These are phyloP conservation scores for Malurus leucopterus DNA, from an alignment of 2,797 vertebrate species.

Conservation along the genomic window DNA sequence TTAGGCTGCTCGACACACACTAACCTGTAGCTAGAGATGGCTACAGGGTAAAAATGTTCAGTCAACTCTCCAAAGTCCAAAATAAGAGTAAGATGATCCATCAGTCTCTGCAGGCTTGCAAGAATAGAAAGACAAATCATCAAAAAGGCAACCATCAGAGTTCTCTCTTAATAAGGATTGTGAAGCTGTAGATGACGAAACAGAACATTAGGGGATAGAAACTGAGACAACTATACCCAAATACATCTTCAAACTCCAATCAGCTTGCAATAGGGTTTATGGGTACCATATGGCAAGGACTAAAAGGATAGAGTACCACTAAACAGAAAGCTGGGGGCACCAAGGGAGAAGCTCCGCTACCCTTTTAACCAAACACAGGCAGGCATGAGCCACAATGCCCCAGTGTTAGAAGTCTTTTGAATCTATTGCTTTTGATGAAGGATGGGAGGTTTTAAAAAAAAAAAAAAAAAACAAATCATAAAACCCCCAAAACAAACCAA, in stretches of 20 bases:
- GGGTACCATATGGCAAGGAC: neutral
- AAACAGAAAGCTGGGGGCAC: neutral
- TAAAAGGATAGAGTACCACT: neutral
- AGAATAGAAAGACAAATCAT: neutral
- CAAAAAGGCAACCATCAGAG: neutral
- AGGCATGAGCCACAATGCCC: neutral
- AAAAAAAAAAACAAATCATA: neutral
- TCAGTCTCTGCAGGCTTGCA: neutral
- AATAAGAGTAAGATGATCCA: neutral
- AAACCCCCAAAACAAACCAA: neutral
- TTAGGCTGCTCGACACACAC: neutral
- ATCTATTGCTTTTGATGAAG: neutral
- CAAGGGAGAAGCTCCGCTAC: neutral
- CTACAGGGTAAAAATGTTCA: neutral
- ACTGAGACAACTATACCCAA: neutral
- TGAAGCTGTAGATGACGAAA: neutral
- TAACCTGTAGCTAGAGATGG: neutral
- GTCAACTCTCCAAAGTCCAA: neutral
- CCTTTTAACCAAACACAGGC: neutral
- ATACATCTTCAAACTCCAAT: neutral
- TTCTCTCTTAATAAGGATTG: neutral
- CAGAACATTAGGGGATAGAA: neutral
- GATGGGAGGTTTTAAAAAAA: neutral
- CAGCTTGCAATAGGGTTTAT: neutral
- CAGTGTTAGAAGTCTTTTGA: neutral